Conservation (phyloP, 2,113 vertebrate genomes). For the Notechis scutatus region DNA sequence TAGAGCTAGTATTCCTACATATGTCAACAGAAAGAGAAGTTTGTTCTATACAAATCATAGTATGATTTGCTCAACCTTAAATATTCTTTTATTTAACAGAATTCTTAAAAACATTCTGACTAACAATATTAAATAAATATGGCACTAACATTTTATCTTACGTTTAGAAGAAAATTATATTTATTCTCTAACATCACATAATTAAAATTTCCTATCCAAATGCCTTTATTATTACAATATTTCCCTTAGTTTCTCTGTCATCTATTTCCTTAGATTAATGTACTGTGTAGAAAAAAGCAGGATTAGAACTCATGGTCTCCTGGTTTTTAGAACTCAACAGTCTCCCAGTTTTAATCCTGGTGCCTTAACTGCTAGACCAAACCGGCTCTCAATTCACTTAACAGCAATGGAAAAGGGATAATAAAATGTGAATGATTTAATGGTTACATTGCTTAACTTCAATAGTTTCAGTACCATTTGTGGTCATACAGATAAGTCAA, state of each 20-base stretch:
- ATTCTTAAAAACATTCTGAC: background rate
- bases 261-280: background rate
- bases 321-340: background rate
- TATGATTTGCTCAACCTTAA: background rate
- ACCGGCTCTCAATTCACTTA: background rate
- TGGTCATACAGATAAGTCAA: background rate
- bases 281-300: background rate
- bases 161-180: background rate
- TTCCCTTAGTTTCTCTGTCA: background rate
- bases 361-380: background rate
- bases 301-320: background rate
- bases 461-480: background rate
- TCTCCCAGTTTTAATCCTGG: background rate
- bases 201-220: background rate
- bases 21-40: background rate
- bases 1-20: background rate
- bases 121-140: background rate
- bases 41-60: background rate
- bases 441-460: background rate
- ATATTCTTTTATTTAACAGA: background rate
- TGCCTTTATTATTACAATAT: background rate
- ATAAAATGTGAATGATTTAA: background rate
- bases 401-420: background rate
- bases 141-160: background rate
- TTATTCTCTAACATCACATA: background rate